Percentiles rank a stretch among this genome's conserved stretches.
Conservation (phyloP, 2,888 invertebrate genomes). For the Drosophila bunnanda region DNA sequence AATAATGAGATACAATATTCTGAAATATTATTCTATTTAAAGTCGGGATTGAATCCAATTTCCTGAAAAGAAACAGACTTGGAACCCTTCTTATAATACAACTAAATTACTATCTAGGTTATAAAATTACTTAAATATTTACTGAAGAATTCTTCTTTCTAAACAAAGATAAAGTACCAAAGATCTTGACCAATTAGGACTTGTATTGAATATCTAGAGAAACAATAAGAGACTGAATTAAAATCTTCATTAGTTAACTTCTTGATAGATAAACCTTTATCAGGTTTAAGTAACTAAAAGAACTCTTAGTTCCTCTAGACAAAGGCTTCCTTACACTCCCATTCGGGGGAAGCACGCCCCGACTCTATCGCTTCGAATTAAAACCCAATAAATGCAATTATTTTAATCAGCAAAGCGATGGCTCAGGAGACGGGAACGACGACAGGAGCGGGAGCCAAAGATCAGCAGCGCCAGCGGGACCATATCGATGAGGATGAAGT, state of each 20-base stretch:
- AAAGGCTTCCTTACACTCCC: background rate
- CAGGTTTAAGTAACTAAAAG: background rate
- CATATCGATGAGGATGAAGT: slow-evolving; percentile 67
- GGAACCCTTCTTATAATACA: too few relatives aligned
- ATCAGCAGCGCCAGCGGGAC: slow-evolving; percentile 58
- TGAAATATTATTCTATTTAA: background rate
- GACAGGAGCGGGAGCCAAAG: slow-evolving; percentile 38
- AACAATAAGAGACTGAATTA: background rate
- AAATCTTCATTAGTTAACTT: background rate
- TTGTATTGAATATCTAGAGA: background rate
- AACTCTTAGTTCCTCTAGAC: background rate
- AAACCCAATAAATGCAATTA: slow-evolving; percentile 19
- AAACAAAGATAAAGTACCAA: too few relatives aligned
- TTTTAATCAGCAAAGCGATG: slow-evolving; percentile 60
- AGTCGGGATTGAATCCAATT: background rate
- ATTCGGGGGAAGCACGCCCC: background rate
- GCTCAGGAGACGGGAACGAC: slow-evolving; percentile 49
- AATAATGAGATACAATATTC: background rate
- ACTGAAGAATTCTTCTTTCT: too few relatives aligned
- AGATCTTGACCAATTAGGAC: background rate
- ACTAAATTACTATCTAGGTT: too few relatives aligned
- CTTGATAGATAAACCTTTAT: background rate
- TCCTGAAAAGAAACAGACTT: too few relatives aligned
- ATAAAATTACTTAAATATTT: too few relatives aligned
- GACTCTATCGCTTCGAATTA: background rate